These are phyloP conservation scores for Talpa occidentalis DNA, from an alignment of 2,113 vertebrate species.

Conservation along the genomic window DNA sequence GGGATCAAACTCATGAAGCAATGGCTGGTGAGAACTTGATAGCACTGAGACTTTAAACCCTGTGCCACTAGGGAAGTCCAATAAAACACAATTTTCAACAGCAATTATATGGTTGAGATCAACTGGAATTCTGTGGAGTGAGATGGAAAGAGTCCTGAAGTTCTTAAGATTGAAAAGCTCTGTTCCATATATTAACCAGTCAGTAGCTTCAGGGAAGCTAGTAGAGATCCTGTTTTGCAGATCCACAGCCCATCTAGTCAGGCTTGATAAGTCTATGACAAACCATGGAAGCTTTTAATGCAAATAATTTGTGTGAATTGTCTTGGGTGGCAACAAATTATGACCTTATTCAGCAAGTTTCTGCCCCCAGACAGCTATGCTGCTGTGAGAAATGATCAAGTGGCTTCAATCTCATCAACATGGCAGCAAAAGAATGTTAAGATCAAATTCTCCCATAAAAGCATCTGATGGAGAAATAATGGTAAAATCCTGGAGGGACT, in stretches of 20 bases:
- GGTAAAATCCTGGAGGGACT: too few relatives aligned
- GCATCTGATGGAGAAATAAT: too few relatives aligned
- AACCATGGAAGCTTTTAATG: constrained; percentile 64
- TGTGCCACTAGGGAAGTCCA: background rate
- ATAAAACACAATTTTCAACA: constrained; percentile 61
- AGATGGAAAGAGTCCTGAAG: constrained; percentile 25
- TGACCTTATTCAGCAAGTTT: constrained; percentile 73
- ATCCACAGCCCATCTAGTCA: background rate
- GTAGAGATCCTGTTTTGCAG: background rate
- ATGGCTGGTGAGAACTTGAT: too few relatives aligned
- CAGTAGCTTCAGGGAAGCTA: background rate
- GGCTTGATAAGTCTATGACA: background rate
- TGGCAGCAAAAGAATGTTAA: too few relatives aligned
- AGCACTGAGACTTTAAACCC: too few relatives aligned
- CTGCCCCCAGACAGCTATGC: constrained; percentile 82
- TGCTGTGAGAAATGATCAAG: constrained; percentile 61
- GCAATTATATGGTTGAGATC: background rate
- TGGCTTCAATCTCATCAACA: too few relatives aligned
- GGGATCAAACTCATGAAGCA: too few relatives aligned
- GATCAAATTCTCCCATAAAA: too few relatives aligned
- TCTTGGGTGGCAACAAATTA: constrained; percentile 84
- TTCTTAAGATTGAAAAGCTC: constrained; percentile 49
- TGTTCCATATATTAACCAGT: background rate
- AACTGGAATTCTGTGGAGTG: background rate
- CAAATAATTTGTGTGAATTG: constrained; percentile 78